Conservation (phyloP, 1,140 invertebrate genomes). For the Bombus superbus region DNA sequence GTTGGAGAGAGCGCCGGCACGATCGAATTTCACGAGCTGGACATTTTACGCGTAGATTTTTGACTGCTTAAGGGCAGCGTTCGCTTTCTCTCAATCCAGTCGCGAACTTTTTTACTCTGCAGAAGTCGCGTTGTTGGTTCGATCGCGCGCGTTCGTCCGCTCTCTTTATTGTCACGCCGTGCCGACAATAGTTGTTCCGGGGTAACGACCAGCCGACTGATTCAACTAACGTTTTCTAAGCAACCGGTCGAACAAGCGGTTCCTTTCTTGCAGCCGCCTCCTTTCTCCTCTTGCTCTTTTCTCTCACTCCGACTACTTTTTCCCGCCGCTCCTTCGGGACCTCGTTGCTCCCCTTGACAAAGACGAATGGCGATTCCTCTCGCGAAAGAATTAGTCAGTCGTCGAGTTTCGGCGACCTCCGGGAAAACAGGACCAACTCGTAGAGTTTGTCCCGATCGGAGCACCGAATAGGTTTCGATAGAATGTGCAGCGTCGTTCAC, state of each 20-base stretch:
- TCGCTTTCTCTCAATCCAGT: constrained; percentile 42
- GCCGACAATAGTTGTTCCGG: constrained; percentile 39
- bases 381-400: constrained; percentile 6
- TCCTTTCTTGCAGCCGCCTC: constrained; percentile 12
- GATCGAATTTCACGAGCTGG: not conserved
- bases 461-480: not conserved
- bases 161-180: constrained; percentile 56
- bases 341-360: constrained; percentile 18
- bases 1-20: not conserved
- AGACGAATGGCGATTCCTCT: constrained; percentile 3
- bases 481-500: not conserved
- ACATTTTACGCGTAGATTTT: not conserved
- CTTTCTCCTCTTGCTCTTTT: not conserved
- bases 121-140: not conserved
- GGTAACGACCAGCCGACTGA: constrained; percentile 62
- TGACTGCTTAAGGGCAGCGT: constrained; percentile 15
- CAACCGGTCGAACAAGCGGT: constrained; percentile 20
- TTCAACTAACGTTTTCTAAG: constrained; percentile 61
- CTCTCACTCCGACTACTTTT: constrained; percentile 12
- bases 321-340: constrained; percentile 13
- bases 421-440: not conserved
- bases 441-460: constrained; percentile 58
- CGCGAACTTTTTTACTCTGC: not conserved
- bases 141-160: constrained; percentile 56
- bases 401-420: constrained; percentile 2